phyloP scores from a whole-genome alignment of 2,888 invertebrate genomes.

The Dromius quadrimaculatus region DNA sequence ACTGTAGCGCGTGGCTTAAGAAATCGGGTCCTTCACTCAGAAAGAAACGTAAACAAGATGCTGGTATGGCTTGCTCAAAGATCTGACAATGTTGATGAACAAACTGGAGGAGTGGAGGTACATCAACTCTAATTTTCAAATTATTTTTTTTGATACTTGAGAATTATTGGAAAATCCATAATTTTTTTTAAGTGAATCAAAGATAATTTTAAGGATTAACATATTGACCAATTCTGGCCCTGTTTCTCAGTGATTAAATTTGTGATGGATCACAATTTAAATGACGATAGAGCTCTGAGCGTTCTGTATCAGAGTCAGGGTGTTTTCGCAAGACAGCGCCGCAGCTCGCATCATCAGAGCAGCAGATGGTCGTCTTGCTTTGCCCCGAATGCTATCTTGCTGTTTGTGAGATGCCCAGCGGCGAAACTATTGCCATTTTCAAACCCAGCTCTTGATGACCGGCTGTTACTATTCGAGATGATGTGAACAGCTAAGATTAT shows the following conservation, averaged over 20 bases:
- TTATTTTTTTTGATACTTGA: too few relatives aligned
- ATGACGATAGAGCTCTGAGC: too few relatives aligned
- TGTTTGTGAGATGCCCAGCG: slow-evolving; percentile 20
- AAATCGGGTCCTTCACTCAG: slow-evolving; percentile 37
- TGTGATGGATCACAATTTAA: too few relatives aligned
- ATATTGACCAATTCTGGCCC: too few relatives aligned
- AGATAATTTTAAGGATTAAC: too few relatives aligned
- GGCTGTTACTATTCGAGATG: slow-evolving; percentile 4
- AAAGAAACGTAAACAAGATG: slow-evolving; percentile 51
- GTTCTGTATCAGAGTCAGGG: slow-evolving; percentile 18
- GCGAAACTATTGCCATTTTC: slow-evolving; percentile 35
- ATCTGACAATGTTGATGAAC: too few relatives aligned
- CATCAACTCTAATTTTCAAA: too few relatives aligned
- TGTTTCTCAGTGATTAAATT: too few relatives aligned
- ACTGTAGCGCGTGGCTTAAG: slow-evolving; percentile 39
- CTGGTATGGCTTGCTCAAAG: too few relatives aligned
- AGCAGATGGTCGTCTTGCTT: slow-evolving; percentile 34
- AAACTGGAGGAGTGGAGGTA: too few relatives aligned
- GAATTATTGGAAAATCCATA: too few relatives aligned
- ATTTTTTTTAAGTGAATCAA: too few relatives aligned
- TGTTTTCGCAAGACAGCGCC: slow-evolving; percentile 37
- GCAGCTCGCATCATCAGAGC: slow-evolving; percentile 3
- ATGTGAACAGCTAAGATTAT: slow-evolving; percentile 4
- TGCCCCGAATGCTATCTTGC: slow-evolving; percentile 23
- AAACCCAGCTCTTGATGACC: not conserved